phyloP scores from a whole-genome alignment of 2,888 invertebrate genomes.

The Agriopis leucophaearia region DNA sequence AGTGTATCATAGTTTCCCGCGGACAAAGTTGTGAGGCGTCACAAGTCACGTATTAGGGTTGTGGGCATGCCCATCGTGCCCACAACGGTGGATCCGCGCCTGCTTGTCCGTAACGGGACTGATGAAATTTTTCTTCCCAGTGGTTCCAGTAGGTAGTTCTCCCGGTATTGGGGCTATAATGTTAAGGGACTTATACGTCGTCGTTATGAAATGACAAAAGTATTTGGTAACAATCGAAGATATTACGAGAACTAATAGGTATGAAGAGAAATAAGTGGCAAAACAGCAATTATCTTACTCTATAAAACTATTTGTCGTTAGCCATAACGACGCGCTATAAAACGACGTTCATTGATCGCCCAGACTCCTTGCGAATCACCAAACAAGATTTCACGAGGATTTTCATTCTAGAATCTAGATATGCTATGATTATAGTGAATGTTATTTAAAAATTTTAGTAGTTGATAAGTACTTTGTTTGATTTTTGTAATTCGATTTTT shows the following conservation, averaged over 20 bases:
- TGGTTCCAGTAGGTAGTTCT: no score
- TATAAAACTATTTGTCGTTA: constrained; percentile 21
- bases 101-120: no score
- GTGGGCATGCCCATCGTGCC: no score
- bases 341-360: constrained; percentile 12
- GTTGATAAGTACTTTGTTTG: not conserved
- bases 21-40: no score
- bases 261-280: constrained; percentile 12
- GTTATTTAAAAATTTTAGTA: not conserved
- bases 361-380: constrained; percentile 1
- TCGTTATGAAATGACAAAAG: no score
- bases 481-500: no score
- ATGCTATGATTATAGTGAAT: not conserved
- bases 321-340: constrained; percentile 5
- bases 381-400: constrained; percentile 7
- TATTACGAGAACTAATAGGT: not conserved
- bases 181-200: no score
- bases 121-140: no score
- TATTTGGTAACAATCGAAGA: not conserved
- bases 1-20: no score
- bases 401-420: not conserved
- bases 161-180: no score
- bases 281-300: constrained; percentile 16
- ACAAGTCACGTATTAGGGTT: no score
- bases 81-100: no score